These are phyloP conservation scores for Nautilus pompilius DNA, from an alignment of 1,140 invertebrate species.

Conservation along the genomic window DNA sequence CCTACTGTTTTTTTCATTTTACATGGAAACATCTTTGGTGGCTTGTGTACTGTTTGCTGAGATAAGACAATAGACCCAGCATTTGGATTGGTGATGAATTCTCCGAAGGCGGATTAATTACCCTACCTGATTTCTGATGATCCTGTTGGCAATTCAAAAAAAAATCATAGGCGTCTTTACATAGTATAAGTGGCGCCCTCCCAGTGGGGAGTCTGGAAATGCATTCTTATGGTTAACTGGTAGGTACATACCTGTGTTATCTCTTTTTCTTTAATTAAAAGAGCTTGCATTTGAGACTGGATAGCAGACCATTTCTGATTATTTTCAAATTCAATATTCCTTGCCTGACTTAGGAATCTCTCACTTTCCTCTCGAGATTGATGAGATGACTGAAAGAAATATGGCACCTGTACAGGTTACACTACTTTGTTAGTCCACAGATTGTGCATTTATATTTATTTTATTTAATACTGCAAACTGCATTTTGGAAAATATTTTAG, in stretches of 20 bases:
- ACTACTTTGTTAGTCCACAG: neutral
- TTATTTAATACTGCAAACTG: neutral
- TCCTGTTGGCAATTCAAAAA: no score
- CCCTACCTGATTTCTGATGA: no score
- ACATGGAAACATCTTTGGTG: no score
- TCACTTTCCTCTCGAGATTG: conserved; percentile 33
- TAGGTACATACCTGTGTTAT: conserved; percentile 38
- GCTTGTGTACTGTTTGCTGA: no score
- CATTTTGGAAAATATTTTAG: neutral
- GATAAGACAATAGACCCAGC: no score
- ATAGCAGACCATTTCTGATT: conserved; percentile 29
- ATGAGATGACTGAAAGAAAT: conserved; percentile 27
- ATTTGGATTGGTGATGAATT: no score
- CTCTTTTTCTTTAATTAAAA: conserved; percentile 42
- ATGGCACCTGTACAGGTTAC: neutral
- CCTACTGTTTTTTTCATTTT: no score
- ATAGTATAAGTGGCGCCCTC: neutral
- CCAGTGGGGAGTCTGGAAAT: neutral
- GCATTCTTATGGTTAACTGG: neutral
- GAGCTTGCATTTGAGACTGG: conserved; percentile 29
- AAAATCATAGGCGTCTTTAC: neutral
- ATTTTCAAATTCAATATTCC: conserved; percentile 33
- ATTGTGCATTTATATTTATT: neutral
- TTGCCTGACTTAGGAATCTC: conserved; percentile 27
- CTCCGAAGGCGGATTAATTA: no score